Evolutionary conservation across 2,113 vertebrate genomes (phyloP).

Genomic region (Ameiurus melas): DNA sequence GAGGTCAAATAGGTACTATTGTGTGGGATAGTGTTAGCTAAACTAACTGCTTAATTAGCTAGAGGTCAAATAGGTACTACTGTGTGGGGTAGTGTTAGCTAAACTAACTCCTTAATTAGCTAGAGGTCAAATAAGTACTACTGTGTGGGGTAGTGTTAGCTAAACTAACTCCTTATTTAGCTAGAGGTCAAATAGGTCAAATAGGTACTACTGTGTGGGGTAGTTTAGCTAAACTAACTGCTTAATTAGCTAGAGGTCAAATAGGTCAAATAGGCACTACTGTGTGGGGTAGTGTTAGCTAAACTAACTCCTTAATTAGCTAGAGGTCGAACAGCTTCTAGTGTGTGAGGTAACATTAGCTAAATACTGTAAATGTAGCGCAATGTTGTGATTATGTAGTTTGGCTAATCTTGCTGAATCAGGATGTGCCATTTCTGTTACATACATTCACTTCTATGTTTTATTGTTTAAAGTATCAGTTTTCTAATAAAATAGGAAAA

Average conservation of each 20-base stretch:
- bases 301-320: not conserved
- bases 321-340: not conserved
- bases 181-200: not conserved
- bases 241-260: not conserved
- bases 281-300: not conserved
- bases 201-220: not conserved
- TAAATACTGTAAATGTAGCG: not conserved
- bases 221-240: not conserved
- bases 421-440: not conserved
- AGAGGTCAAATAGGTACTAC: not conserved
- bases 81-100: not conserved
- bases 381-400: not conserved
- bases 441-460: not conserved
- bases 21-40: not conserved
- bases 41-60: not conserved
- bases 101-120: not conserved
- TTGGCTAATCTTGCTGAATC: not conserved
- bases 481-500: too few species aligned
- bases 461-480: too few species aligned
- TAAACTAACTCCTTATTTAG: not conserved
- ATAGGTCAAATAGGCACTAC: not conserved
- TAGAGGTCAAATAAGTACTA: not conserved
- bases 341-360: not conserved
- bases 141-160: not conserved
- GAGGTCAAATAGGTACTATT: not conserved